Evolutionary conservation across 2,888 invertebrate genomes (phyloP), one percentile per base, ranked within the genome.

Genomic region (Ptychoptera albimana): DNA sequence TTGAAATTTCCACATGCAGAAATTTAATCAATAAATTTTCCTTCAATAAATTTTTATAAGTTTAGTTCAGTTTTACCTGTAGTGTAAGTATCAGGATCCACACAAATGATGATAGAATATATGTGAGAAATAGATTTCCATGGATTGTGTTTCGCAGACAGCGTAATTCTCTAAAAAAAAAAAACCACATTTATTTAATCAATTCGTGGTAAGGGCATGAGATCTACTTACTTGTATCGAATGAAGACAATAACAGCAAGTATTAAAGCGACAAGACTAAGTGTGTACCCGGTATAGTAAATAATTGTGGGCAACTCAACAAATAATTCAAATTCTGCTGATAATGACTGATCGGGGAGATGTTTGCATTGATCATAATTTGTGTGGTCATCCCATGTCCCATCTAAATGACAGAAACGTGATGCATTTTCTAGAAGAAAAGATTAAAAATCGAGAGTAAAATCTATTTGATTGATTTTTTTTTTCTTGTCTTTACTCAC

Each of bases 81-180:
- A 83, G 69, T 50, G 77, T 77, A 57, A 83, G 73, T 47, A 81
- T 86, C 51, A 88, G 70, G 50, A 94, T 82, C 93, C 93, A 96
- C 64, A 86, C 75, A 52, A 86, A 73, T 50, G 88, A 88, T 36
- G 86, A 81, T 52, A 92, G 67, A 54, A 93, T 83, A 61, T 93
- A 93, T 1, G 92, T 89, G 55, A 85, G 73, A 77, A 94, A 89
- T 52, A 96, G 75, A 69, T 94, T 92, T 54, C 88, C 87, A 66
- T 94, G 94, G 56, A 94, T 93, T 52, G 82, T 86, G 62, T 94
- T 94, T 50, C 93, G 72, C 51, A 93, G 71, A 68, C 93, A 93
- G 61, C 88, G 74, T 46, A 94, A 74, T 64, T 91, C 91, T 64
- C 93, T 94, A 75, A 32, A 78, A 75, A 53, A 63, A 56, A 63